A percentile compares a stretch with the other conserved stretches of the same genome.
phyloP scores from a whole-genome alignment of 2,888 invertebrate genomes.

The Clepsis dumicolana region DNA sequence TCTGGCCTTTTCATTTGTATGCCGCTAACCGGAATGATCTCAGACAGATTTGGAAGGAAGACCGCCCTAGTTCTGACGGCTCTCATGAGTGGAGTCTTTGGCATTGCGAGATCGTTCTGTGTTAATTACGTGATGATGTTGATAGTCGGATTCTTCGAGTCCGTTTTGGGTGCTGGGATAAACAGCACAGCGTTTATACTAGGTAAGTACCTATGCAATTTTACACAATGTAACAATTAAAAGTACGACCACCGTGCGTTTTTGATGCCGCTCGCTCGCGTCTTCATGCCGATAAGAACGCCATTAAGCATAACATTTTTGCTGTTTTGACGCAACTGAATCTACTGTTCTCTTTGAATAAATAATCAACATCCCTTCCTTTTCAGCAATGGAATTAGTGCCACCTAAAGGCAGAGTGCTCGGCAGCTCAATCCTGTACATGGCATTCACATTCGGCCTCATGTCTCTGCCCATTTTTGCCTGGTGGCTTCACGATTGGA shows the following conservation, averaged over 20 bases:
- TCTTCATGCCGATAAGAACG: no score
- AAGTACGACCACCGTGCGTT: no score
- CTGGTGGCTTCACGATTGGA: constrained; percentile 90
- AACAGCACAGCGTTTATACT: constrained; percentile 87
- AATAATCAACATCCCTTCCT: constrained; percentile 19
- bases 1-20: constrained; percentile 90
- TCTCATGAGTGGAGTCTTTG: constrained; percentile 83
- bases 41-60: constrained; percentile 90
- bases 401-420: constrained; percentile 91
- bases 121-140: constrained; percentile 84
- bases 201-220: no score
- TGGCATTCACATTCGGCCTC: constrained; percentile 90
- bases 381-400: constrained; percentile 91
- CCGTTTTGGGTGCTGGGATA: constrained; percentile 84
- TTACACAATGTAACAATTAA: no score
- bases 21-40: constrained; percentile 89
- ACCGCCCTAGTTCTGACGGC: constrained; percentile 85
- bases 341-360: no score
- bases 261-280: no score
- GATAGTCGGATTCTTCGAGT: constrained; percentile 85
- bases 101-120: constrained; percentile 85
- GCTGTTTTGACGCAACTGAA: no score
- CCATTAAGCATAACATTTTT: no score
- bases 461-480: constrained; percentile 89
- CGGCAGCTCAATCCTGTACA: constrained; percentile 90